phyloP scores from a whole-genome alignment of 2,113 vertebrate genomes.

The Stomatorhinus ivindoensis region DNA sequence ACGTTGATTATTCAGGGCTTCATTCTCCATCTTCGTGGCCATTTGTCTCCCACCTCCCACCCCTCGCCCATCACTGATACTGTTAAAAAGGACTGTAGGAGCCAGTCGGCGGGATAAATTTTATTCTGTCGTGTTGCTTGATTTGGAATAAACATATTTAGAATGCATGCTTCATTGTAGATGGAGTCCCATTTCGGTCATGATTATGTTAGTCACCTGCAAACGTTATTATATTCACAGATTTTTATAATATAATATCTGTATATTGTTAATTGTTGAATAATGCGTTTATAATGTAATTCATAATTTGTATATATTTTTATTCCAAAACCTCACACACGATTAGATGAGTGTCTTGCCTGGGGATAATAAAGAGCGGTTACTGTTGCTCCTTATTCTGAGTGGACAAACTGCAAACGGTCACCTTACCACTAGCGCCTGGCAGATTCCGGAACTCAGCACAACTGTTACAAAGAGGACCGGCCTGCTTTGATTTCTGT shows the following conservation, averaged over 20 bases:
- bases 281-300: neutral
- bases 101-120: neutral
- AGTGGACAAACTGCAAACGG: neutral
- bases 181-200: neutral
- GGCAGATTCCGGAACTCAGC: neutral
- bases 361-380: neutral
- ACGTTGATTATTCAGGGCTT: neutral
- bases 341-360: neutral
- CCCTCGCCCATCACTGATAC: neutral
- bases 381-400: neutral
- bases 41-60: neutral
- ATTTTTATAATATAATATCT: neutral
- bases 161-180: neutral
- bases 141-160: neutral
- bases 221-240: neutral
- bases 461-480: neutral
- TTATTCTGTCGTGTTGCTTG: neutral
- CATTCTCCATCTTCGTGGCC: neutral
- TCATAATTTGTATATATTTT: neutral
- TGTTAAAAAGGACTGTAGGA: neutral
- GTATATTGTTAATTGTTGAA: neutral
- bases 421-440: neutral
- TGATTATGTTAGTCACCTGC: neutral
- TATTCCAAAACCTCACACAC: neutral
- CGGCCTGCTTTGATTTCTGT: conserved; percentile 67